A percentile compares a stretch with the other conserved stretches of the same genome.
Evolutionary conservation across 2,797 vertebrate species (phyloP).

Genomic region (Phrynocephalus vlangalii): DNA sequence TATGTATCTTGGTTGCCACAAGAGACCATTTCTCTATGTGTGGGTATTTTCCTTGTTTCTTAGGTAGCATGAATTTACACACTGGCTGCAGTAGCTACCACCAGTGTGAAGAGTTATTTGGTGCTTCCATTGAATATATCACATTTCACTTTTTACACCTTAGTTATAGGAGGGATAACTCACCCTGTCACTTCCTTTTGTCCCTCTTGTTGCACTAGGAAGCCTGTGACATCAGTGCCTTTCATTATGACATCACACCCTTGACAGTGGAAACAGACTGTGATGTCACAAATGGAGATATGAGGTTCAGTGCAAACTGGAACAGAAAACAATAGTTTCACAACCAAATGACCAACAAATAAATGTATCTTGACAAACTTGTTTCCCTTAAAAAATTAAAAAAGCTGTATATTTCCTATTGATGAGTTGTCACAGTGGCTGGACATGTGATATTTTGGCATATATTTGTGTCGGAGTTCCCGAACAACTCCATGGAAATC

Average conservation of each 20-base stretch:
- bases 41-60: conserved; percentile 14
- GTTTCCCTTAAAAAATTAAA: conserved; percentile 5
- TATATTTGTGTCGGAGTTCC: neutral
- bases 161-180: conserved; percentile 2
- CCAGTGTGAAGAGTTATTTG: neutral
- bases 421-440: neutral
- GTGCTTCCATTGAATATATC: neutral
- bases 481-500: conserved; percentile 6
- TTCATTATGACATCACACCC: conserved; percentile 49
- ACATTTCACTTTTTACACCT: neutral
- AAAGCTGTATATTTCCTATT: neutral
- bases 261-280: neutral
- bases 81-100: neutral
- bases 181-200: conserved; percentile 22
- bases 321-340: neutral
- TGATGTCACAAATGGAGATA: conserved; percentile 57
- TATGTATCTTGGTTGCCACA: conserved; percentile 11
- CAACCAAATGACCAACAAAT: neutral
- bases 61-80: conserved; percentile 16
- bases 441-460: neutral
- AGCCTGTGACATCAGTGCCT: conserved; percentile 74
- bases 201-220: conserved; percentile 40
- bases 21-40: conserved; percentile 1
- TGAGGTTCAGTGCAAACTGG: conserved; percentile 7
- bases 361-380: conserved; percentile 11